Percentiles rank a stretch among this genome's conserved stretches.
phyloP scores from a whole-genome alignment of 2,888 invertebrate species.

The Spisula subtruncata region DNA sequence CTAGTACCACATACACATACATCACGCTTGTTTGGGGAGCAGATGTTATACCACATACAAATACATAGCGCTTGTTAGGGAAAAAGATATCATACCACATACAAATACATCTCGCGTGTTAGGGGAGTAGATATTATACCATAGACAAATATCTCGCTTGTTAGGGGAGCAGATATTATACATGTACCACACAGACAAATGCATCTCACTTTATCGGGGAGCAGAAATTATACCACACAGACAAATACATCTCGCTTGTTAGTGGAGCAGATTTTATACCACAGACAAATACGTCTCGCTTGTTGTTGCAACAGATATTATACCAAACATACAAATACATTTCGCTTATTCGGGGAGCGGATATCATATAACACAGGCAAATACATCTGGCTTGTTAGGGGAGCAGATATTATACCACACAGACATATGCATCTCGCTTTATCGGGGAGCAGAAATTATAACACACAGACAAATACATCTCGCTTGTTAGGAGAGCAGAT shows the following conservation, averaged over 20 bases:
- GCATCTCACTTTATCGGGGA: background rate
- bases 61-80: background rate
- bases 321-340: background rate
- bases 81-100: background rate
- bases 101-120: background rate
- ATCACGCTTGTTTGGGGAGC: background rate
- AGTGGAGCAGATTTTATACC: background rate
- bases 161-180: background rate
- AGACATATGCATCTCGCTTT: background rate
- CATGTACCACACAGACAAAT: conserved; percentile 2
- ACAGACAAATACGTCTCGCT: background rate
- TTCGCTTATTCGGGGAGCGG: background rate
- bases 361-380: background rate
- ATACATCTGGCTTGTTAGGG: background rate
- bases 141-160: background rate
- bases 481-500: background rate
- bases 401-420: conserved; percentile 4
- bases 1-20: background rate
- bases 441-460: background rate
- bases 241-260: background rate
- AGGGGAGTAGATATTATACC: background rate
- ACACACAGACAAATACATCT: background rate
- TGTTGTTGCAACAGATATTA: conserved; percentile 1
- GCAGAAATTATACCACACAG: conserved; percentile 5
- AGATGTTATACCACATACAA: background rate